Evolutionary conservation across 2,113 vertebrate genomes (phyloP).

Genomic region (Thalassarche chlororhynchos): DNA sequence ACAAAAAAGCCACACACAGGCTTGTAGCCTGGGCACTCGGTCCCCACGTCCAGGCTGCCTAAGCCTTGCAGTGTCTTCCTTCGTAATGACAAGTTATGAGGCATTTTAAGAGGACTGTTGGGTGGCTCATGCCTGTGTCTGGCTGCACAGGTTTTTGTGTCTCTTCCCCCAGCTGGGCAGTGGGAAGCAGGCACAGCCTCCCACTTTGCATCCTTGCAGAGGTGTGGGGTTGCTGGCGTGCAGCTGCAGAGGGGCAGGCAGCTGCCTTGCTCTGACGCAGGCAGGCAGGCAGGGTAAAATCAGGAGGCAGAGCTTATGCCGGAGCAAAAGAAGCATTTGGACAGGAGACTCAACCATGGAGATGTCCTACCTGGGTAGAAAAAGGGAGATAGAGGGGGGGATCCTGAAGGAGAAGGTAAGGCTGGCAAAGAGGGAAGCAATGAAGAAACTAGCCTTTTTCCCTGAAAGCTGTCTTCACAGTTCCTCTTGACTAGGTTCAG

Average conservation of each 20-base stretch:
- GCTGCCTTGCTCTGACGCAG: not conserved
- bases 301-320: not conserved
- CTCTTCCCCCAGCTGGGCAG: not conserved
- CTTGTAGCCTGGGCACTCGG: not conserved
- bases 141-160: not conserved
- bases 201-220: not conserved
- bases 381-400: not conserved
- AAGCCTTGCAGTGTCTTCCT: not conserved
- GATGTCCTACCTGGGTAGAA: not conserved
- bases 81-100: not conserved
- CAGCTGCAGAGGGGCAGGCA: not conserved
- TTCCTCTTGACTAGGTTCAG: not conserved
- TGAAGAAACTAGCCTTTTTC: not conserved
- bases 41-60: not conserved
- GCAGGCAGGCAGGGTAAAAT: not conserved
- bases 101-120: not conserved
- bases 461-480: not conserved
- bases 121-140: not conserved
- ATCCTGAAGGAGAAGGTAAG: not conserved
- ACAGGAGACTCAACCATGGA: not conserved
- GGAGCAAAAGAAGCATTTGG: not conserved
- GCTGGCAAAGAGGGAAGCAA: not conserved
- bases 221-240: not conserved
- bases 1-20: not conserved
- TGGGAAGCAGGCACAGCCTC: not conserved